Base-by-base conservation (phyloP, 2,888 invertebrate genomes). In the Rutpela maculata region DNA sequence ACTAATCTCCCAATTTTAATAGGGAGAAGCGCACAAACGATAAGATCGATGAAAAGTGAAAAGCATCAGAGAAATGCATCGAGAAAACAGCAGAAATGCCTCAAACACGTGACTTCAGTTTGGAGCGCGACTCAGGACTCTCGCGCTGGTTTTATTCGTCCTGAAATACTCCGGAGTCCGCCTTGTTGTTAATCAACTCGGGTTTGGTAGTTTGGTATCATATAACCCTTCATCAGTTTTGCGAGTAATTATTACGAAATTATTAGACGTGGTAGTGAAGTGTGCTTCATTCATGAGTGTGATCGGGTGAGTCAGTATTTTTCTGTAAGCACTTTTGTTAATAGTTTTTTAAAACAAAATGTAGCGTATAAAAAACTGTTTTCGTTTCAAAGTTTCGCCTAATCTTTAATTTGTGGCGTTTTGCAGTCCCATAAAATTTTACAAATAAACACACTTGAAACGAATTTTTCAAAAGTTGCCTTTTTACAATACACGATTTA, bases 31-130 rank as follows among this genome's bases (percentile, higher is more conserved):
- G 26, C 15, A 26, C 55, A 12, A 15, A 19, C 10, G 55, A 67
- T 50, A 63, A 63, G 63, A 63, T 72, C 72, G 63, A 72, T 72
- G 55, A 31, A 63, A 72, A 72, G 66, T 59, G 71, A 69, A 76
- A 70, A 75, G 50, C 65, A 71, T 65, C 67, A 62, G 62, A 57
- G 75, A 75, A 78, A 70, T 73, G 75, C 77, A 79, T 69, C 75
- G 72, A 67, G 76, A 66, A 77, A 66, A 75, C 59, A 50, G 75
- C 66, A 75, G 72, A 66, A 77, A 77, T 74, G 74, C 75, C 75
- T 65, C 70, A 76, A 78, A 79, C 83, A 83, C 83, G 81, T 81
- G 83, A 80, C 80, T 82, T 75, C 78, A 80, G 80, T 80, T 73
- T 56, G 78, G 69, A 77, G 63, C 80, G 78, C 70, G 80, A 76